phyloP scores from a whole-genome alignment of 1,140 invertebrate genomes.

The Leptinotarsa defecta region DNA sequence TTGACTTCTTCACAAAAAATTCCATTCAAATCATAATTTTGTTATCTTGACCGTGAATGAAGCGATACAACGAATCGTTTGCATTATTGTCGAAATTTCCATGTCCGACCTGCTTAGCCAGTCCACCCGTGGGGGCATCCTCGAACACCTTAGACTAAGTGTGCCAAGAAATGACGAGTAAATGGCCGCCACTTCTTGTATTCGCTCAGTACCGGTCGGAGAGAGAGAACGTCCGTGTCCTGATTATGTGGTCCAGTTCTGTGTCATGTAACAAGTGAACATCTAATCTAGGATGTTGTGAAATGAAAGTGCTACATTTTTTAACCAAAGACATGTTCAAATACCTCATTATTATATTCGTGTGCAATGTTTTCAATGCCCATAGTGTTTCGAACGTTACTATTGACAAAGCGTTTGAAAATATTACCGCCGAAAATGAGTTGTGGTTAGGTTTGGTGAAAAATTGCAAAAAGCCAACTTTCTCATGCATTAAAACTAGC shows the following conservation, averaged over 20 bases:
- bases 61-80: too few relatives aligned
- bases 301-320: constrained; percentile 24
- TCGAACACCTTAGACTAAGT: constrained; percentile 33
- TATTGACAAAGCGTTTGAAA: constrained; percentile 13
- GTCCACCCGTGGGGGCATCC: neutral
- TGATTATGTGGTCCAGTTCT: constrained; percentile 39
- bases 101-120: neutral
- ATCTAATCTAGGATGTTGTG: constrained; percentile 18
- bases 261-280: constrained; percentile 5
- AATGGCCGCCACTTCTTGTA: constrained; percentile 33
- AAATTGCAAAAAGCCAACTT: constrained; percentile 68
- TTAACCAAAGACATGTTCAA: constrained; percentile 22
- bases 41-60: too few relatives aligned
- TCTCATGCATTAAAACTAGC: constrained; percentile 77
- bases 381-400: constrained; percentile 10
- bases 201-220: constrained; percentile 35
- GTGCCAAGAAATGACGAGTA: constrained; percentile 48
- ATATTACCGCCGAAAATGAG: constrained; percentile 60
- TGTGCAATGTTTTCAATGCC: constrained; percentile 11
- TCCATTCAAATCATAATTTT: too few relatives aligned
- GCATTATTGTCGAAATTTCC: neutral
- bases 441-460: constrained; percentile 73
- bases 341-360: constrained; percentile 12
- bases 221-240: constrained; percentile 40
- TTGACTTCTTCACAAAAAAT: too few relatives aligned